A percentile compares a stretch with the other conserved stretches of the same genome.
Evolutionary conservation across 2,888 invertebrate species (phyloP).

Genomic region (Meiosimyza platycephala): DNA sequence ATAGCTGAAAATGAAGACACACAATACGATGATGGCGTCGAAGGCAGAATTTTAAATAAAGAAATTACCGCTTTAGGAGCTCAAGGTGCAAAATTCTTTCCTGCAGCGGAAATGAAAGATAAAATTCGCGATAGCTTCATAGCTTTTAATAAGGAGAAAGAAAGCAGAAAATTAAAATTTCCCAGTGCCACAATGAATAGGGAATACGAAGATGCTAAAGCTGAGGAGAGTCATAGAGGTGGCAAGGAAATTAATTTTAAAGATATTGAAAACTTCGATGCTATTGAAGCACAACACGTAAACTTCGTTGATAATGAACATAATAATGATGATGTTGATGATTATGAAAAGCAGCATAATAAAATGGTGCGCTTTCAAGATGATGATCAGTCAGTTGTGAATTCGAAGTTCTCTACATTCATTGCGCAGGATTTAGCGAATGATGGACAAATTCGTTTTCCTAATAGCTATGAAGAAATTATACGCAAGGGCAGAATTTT

Average conservation of each 20-base stretch:
- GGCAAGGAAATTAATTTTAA: slow-evolving; percentile 38
- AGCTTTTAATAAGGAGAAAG: slow-evolving; percentile 55
- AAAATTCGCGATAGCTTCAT: slow-evolving; percentile 41
- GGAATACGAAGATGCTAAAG: slow-evolving; percentile 32
- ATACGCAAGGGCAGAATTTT: slow-evolving; percentile 62
- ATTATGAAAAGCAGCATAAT: slow-evolving; percentile 48
- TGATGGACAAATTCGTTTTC: slow-evolving; percentile 62
- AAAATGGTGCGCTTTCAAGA: slow-evolving; percentile 54
- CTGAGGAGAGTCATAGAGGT: slow-evolving; percentile 33
- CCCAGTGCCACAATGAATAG: slow-evolving; percentile 46
- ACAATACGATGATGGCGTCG: slow-evolving; percentile 33
- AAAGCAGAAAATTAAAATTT: slow-evolving; percentile 56
- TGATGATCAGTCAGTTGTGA: not conserved
- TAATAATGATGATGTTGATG: slow-evolving; percentile 26
- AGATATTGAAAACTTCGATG: slow-evolving; percentile 16
- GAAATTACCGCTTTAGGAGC: not conserved
- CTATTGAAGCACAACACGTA: not conserved
- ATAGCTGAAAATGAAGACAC: slow-evolving; percentile 49
- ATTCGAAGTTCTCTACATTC: not conserved
- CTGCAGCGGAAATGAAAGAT: slow-evolving; percentile 6
- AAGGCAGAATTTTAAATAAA: slow-evolving; percentile 52
- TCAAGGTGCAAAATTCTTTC: slow-evolving; percentile 37
- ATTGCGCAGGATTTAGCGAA: not conserved
- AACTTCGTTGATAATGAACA: slow-evolving; percentile 5
- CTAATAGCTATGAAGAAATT: slow-evolving; percentile 65